Percentiles rank a stretch among this genome's conserved stretches.
Evolutionary conservation across 1,140 invertebrate species (phyloP).

Genomic region (Temnothorax longispinosus): DNA sequence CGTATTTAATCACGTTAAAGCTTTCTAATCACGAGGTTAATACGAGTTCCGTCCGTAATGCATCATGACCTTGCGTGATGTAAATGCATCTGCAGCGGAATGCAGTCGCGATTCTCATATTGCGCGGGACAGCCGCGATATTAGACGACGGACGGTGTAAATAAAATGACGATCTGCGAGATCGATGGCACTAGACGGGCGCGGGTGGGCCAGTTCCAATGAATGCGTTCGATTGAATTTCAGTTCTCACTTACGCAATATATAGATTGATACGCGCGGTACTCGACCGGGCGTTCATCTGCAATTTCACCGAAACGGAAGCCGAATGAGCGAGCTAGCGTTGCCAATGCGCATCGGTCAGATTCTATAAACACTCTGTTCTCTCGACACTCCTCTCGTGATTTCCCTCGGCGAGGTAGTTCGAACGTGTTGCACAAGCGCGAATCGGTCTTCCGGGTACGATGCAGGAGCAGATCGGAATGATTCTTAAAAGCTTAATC

Average conservation of each 20-base stretch:
- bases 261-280: not conserved
- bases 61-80: not conserved
- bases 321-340: not conserved
- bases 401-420: conserved; percentile 50
- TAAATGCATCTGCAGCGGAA: conserved; percentile 5
- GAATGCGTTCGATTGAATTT: conserved; percentile 27
- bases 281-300: conserved; percentile 14
- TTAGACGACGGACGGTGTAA: not conserved
- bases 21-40: not conserved
- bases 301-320: conserved; percentile 31
- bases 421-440: not conserved
- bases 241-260: conserved; percentile 24
- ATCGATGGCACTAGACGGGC: not conserved
- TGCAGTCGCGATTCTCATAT: not conserved
- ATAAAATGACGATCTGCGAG: conserved; percentile 20
- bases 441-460: conserved; percentile 15
- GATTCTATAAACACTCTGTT: conserved; percentile 30
- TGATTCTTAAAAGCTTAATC: not conserved
- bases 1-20: not conserved
- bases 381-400: conserved; percentile 21
- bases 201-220: not conserved
- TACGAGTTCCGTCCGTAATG: not conserved
- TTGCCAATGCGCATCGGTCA: conserved; percentile 24
- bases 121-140: not conserved
- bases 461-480: not conserved